Conservation (phyloP, 2,797 vertebrate species). For the Alca torda region DNA sequence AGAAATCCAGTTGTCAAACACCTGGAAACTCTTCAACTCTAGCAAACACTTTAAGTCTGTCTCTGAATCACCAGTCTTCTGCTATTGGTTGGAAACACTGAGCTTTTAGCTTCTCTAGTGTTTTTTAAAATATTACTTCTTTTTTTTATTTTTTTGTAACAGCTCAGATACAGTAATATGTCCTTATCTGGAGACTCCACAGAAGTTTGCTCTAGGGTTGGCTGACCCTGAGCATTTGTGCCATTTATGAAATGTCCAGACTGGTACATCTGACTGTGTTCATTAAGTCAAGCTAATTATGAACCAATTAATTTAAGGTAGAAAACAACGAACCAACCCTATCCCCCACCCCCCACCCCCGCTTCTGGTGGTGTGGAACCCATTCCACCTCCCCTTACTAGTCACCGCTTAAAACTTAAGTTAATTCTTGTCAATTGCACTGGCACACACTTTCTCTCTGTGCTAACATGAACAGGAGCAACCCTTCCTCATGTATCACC, state of each 20-base stretch:
- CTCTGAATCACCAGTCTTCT: not conserved
- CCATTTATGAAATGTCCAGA: not conserved
- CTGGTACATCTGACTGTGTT: not conserved
- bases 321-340: not conserved
- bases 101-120: not conserved
- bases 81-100: not conserved
- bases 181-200: not conserved
- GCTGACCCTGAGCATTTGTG: not conserved
- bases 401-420: not conserved
- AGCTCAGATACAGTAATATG: not conserved
- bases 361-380: not conserved
- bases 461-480: fast-evolving
- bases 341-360: fast-evolving
- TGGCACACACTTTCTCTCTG: fast-evolving
- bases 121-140: not conserved
- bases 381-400: not conserved
- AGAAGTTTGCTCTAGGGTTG: not conserved
- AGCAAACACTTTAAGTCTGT: not conserved
- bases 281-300: not conserved
- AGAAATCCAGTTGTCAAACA: not conserved
- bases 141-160: not conserved
- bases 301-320: not conserved
- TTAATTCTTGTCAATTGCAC: not conserved
- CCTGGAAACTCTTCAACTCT: not conserved
- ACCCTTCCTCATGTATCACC: not conserved